These are phyloP conservation scores for Sminthopsis crassicaudata DNA, from an alignment of 2,113 vertebrate species.

Conservation along the genomic window DNA sequence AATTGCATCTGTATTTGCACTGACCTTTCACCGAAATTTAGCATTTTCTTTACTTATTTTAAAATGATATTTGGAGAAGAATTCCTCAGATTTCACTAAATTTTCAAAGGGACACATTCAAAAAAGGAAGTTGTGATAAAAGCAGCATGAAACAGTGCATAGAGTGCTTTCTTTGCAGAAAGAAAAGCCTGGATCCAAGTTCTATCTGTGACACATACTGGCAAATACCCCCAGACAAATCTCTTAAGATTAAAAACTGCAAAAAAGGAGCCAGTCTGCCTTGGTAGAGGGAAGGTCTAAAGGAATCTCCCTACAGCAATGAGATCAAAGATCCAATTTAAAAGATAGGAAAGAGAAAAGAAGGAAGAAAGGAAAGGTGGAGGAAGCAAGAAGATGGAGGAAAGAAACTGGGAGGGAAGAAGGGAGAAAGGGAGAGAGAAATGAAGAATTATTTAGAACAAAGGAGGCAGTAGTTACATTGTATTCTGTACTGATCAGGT, in stretches of 20 bases:
- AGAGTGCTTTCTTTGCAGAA: not conserved
- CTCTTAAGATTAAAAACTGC: not conserved
- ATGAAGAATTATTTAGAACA: not conserved
- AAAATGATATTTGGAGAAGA: not conserved
- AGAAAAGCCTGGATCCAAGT: not conserved
- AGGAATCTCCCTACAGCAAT: not conserved
- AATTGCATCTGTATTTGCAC: not conserved
- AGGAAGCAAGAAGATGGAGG: too few species aligned
- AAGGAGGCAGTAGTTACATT: not conserved
- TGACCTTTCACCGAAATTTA: not conserved
- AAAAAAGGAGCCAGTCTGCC: not conserved
- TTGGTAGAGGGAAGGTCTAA: not conserved
- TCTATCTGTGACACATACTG: not conserved
- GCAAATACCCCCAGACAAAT: not conserved
- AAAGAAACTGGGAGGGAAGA: not conserved
- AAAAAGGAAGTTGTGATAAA: not conserved
- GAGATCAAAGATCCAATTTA: not conserved
- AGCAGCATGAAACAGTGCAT: not conserved
- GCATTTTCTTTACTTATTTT: not conserved
- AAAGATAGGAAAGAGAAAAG: not conserved
- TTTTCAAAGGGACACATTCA: not conserved
- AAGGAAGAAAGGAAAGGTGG: not conserved
- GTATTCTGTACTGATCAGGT: not conserved
- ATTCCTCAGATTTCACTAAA: not conserved
- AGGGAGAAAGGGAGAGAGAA: not conserved